Evolutionary conservation across 2,888 invertebrate species (phyloP).

Genomic region (Morpho achilles): DNA sequence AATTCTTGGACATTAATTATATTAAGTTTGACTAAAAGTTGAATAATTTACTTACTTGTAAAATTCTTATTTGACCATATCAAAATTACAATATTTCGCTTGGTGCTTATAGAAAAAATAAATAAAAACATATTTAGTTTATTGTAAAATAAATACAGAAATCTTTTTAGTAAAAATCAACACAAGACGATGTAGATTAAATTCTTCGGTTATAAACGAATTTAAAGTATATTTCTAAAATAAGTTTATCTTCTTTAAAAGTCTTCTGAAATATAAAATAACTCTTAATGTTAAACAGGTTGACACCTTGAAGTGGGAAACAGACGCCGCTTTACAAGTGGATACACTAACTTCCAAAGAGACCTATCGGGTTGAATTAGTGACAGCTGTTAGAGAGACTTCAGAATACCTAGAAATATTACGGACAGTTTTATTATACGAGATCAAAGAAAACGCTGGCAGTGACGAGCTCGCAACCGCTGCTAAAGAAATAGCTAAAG

Average conservation of each 20-base stretch:
- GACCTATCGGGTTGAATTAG: slow-evolving; percentile 88
- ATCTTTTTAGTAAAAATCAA: too few relatives aligned
- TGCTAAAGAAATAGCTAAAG: slow-evolving; percentile 86
- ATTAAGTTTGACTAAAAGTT: too few relatives aligned
- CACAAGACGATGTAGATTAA: too few relatives aligned
- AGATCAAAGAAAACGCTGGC: slow-evolving; percentile 69
- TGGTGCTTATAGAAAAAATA: too few relatives aligned
- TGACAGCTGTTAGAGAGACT: slow-evolving; percentile 86
- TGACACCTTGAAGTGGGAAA: slow-evolving; percentile 86
- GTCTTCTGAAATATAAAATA: background rate
- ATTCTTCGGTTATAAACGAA: background rate
- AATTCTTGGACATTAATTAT: too few relatives aligned
- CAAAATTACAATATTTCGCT: too few relatives aligned
- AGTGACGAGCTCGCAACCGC: slow-evolving; percentile 80
- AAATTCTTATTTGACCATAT: too few relatives aligned
- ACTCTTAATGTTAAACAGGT: slow-evolving; percentile 67
- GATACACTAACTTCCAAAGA: slow-evolving; percentile 91
- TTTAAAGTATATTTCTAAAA: background rate
- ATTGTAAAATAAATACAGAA: too few relatives aligned
- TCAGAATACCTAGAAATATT: slow-evolving; percentile 82
- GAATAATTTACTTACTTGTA: too few relatives aligned
- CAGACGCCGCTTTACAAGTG: slow-evolving; percentile 89
- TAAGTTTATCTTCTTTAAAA: background rate
- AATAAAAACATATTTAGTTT: too few relatives aligned
- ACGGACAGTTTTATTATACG: slow-evolving; percentile 71